These are phyloP conservation scores for Ramphastos sulfuratus DNA, from an alignment of 2,113 vertebrate species.

Conservation along the genomic window DNA sequence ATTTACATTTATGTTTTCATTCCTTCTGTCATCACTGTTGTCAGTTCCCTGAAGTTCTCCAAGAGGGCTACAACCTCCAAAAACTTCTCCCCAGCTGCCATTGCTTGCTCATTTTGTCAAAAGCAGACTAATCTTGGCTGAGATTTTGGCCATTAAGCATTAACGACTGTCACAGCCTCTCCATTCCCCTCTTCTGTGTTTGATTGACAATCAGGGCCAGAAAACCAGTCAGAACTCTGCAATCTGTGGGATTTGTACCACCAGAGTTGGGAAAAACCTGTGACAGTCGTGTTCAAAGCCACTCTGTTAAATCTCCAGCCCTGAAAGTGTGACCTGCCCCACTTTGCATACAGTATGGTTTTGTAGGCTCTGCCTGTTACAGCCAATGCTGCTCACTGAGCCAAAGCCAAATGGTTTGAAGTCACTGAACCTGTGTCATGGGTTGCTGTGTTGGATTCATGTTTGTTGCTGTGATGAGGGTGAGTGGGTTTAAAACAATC, in stretches of 20 bases:
- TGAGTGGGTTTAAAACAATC: background rate
- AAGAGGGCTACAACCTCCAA: background rate
- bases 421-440: background rate
- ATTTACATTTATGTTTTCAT: background rate
- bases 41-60: background rate
- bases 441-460: background rate
- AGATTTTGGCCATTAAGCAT: background rate
- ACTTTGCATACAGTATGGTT: background rate
- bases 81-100: background rate
- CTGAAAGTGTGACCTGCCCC: background rate
- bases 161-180: background rate
- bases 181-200: background rate
- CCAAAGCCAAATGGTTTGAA: background rate
- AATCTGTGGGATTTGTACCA: background rate
- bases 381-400: background rate
- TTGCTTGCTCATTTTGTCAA: background rate
- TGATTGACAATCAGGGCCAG: background rate
- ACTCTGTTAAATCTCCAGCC: background rate
- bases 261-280: background rate
- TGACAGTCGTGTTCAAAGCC: background rate
- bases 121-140: background rate
- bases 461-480: background rate
- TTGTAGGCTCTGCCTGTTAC: background rate
- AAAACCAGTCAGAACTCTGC: background rate
- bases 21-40: background rate